Evolutionary conservation across 2,888 invertebrate species (phyloP).

Genomic region (Helleia helle): DNA sequence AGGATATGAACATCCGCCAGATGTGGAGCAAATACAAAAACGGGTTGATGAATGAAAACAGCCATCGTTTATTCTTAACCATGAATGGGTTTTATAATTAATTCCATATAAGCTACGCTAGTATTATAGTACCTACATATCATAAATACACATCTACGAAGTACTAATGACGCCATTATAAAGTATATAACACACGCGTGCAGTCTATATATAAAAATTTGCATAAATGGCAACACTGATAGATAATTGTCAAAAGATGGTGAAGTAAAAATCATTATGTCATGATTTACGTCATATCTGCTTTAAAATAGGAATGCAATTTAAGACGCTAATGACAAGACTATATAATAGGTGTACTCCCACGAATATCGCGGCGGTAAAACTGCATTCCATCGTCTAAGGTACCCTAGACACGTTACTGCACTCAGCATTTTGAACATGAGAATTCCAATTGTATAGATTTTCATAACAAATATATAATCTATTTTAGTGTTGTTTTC

Average conservation of each 20-base stretch:
- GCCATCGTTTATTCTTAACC: constrained; percentile 20
- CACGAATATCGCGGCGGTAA: constrained; percentile 28
- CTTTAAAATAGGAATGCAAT: constrained; percentile 6
- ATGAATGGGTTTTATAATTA: constrained; percentile 15
- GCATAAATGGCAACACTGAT: not conserved
- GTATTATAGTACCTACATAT: not conserved
- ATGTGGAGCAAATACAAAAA: constrained; percentile 44
- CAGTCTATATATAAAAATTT: not conserved
- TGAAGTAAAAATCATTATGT: not conserved
- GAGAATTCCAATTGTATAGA: not conserved
- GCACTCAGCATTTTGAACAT: constrained; percentile 8
- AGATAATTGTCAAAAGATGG: not conserved
- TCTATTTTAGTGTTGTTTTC: no score
- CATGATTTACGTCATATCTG: constrained; percentile 2
- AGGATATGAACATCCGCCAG: constrained; percentile 70
- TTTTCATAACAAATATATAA: no score
- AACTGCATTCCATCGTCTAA: constrained; percentile 32
- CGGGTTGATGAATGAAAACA: constrained; percentile 20
- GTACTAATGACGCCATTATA: not conserved
- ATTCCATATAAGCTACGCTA: constrained; percentile 4
- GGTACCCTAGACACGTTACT: constrained; percentile 26
- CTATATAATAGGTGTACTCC: constrained; percentile 29
- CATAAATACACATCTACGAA: not conserved
- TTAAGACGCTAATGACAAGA: not conserved
- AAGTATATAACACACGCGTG: not conserved